Evolutionary conservation across 2,888 invertebrate species (phyloP).

Genomic region (Marronus borbonicus): DNA sequence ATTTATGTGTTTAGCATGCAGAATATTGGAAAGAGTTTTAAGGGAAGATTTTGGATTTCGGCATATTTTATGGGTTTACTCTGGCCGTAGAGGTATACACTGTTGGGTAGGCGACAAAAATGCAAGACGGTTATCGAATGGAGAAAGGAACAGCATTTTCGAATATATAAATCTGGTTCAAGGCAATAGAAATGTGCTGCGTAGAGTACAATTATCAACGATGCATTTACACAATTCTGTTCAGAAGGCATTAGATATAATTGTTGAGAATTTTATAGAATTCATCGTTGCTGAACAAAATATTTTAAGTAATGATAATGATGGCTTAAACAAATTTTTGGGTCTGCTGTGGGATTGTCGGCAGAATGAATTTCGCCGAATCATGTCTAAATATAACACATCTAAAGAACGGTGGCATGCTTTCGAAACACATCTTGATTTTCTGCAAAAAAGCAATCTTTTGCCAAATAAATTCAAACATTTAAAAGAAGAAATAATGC

Average conservation of each 20-base stretch:
- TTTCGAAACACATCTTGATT: background rate
- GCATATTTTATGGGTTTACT: constrained; percentile 18
- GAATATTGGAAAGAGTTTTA: constrained; percentile 17
- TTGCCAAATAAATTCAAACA: constrained; percentile 21
- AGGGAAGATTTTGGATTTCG: constrained; percentile 23
- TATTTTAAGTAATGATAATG: background rate
- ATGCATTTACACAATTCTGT: constrained; percentile 11
- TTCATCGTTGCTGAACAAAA: constrained; percentile 19
- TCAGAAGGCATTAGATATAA: constrained; percentile 17
- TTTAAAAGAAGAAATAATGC: constrained; percentile 25
- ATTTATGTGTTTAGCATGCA: constrained; percentile 27
- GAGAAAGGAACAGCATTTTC: constrained; percentile 5
- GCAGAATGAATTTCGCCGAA: background rate
- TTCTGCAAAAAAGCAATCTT: background rate
- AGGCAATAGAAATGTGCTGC: background rate
- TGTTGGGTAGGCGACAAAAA: constrained; percentile 30
- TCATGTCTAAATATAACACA: background rate
- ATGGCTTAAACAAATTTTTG: constrained; percentile 78
- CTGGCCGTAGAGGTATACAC: constrained; percentile 19
- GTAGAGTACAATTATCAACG: background rate
- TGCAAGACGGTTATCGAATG: background rate
- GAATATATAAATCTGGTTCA: constrained; percentile 23
- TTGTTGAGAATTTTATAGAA: constrained; percentile 11
- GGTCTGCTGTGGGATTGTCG: constrained; percentile 76
- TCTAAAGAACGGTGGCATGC: constrained; percentile 14